Evolutionary conservation across 2,797 vertebrate genomes (phyloP).

Genomic region (Onychomys leucogaster): DNA sequence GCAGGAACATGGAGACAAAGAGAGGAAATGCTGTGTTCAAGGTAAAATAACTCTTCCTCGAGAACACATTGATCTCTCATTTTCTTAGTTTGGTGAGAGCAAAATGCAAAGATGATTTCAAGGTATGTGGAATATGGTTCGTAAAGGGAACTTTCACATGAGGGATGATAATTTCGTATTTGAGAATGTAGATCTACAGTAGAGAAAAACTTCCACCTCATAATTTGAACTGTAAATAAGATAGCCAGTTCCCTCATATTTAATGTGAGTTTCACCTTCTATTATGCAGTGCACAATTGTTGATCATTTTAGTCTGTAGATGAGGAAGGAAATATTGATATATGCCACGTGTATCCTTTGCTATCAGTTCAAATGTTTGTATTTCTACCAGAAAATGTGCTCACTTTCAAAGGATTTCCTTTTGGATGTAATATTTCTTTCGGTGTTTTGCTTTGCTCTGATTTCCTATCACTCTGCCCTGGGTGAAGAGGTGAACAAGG

Average conservation of each 20-base stretch:
- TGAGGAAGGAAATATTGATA: background rate
- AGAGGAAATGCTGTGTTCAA: background rate
- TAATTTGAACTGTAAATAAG: background rate
- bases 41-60: background rate
- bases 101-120: background rate
- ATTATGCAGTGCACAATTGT: too few relatives aligned
- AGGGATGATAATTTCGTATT: background rate
- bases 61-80: background rate
- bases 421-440: background rate
- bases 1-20: background rate
- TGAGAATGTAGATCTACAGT: background rate
- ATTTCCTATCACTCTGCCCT: background rate
- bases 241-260: background rate
- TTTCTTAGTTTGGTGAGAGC: background rate
- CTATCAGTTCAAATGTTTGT: slow-evolving; percentile 19
- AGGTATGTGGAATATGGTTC: background rate
- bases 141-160: background rate
- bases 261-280: background rate
- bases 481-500: background rate
- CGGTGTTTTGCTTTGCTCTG: background rate
- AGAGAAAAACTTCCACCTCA: background rate
- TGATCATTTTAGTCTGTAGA: background rate
- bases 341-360: background rate
- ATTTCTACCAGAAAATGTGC: slow-evolving; percentile 19
- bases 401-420: slow-evolving; percentile 59